phyloP scores from a whole-genome alignment of 2,797 vertebrate genomes.

The Ptychobarbus kaznakovi region DNA sequence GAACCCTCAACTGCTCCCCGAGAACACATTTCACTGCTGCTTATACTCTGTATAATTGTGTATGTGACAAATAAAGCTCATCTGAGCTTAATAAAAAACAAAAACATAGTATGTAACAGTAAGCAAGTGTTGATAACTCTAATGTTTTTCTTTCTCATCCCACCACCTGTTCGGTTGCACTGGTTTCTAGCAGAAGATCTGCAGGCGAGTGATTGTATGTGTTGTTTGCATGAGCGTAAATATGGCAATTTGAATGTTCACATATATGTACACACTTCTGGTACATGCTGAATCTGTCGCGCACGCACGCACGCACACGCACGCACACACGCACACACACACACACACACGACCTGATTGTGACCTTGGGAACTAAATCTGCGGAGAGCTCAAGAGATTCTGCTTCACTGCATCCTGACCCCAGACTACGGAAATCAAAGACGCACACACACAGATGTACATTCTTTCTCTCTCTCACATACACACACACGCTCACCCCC shows the following conservation, averaged over 20 bases:
- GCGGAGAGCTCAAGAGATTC: conserved; percentile 48
- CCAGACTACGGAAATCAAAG: conserved; percentile 49
- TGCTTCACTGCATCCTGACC: conserved; percentile 52
- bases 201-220: background rate
- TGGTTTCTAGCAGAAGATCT: background rate
- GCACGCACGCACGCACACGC: background rate
- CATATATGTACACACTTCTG: background rate
- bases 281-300: background rate
- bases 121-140: conserved; percentile 16
- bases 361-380: conserved; percentile 49
- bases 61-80: no score
- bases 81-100: no score
- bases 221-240: conserved; percentile 14
- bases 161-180: conserved; percentile 12
- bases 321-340: background rate
- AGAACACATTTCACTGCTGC: no score
- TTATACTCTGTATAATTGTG: no score
- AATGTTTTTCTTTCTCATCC: conserved; percentile 2
- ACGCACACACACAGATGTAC: conserved; percentile 25
- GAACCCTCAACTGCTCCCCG: no score
- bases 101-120: background rate
- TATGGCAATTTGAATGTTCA: conserved; percentile 22
- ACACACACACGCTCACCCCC: conserved; percentile 51
- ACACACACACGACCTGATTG: background rate
- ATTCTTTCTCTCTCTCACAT: conserved; percentile 25